A percentile compares a stretch with the other conserved stretches of the same genome.
Conservation (phyloP, 2,797 vertebrate genomes). For the Cossypha heuglini region DNA sequence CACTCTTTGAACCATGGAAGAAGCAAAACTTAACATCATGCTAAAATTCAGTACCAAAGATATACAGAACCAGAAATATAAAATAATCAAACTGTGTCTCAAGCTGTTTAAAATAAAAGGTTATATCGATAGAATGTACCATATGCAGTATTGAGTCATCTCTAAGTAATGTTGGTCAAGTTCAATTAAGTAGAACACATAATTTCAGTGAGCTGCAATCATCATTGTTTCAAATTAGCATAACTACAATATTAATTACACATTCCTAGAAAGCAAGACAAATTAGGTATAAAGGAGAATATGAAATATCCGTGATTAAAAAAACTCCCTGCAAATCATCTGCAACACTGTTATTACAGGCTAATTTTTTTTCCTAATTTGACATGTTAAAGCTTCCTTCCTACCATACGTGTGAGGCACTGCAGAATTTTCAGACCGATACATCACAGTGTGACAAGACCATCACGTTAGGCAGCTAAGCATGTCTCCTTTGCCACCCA, state of each 20-base stretch:
- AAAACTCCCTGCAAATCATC: slow-evolving; percentile 30
- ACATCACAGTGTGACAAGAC: neutral
- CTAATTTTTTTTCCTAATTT: slow-evolving; percentile 23
- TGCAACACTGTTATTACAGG: neutral
- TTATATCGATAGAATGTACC: neutral
- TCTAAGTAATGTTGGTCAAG: slow-evolving; percentile 38
- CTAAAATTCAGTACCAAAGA: neutral
- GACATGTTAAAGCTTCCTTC: neutral
- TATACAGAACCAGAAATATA: neutral
- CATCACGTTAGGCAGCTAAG: neutral
- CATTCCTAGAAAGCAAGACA: slow-evolving; percentile 45
- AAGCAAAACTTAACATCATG: neutral
- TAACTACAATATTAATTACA: slow-evolving; percentile 60
- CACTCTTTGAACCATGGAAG: neutral
- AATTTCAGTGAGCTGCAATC: slow-evolving; percentile 34
- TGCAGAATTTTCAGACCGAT: neutral
- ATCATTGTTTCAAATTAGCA: slow-evolving; percentile 38
- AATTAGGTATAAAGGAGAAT: slow-evolving; percentile 32
- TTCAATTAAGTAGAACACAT: slow-evolving; percentile 54
- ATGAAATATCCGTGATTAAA: slow-evolving; percentile 22
- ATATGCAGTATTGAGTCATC: neutral
- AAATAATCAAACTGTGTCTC: neutral
- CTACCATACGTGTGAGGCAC: neutral
- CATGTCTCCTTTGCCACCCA: neutral
- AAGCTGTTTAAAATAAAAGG: neutral